Percentiles rank a stretch among this genome's conserved stretches.
These are phyloP conservation scores for Thumatha senex DNA, from an alignment of 2,888 invertebrate genomes.

Conservation along the genomic window DNA sequence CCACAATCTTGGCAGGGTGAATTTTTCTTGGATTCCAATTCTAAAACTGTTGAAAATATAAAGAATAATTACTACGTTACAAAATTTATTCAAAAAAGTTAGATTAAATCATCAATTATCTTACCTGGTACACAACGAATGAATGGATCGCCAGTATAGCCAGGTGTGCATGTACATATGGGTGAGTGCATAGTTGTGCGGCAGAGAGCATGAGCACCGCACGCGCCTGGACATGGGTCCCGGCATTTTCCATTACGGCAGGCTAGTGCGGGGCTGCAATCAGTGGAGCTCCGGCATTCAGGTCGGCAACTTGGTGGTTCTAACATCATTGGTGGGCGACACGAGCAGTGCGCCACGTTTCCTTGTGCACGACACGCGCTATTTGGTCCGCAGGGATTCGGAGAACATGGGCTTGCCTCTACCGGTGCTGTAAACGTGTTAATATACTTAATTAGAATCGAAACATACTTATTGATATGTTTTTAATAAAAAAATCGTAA, in stretches of 20 bases:
- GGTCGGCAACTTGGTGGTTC: conserved; percentile 90
- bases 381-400: conserved; percentile 89
- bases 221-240: conserved; percentile 90
- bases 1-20: conserved; percentile 88
- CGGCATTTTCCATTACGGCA: conserved; percentile 87
- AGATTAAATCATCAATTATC: neutral
- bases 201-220: conserved; percentile 89
- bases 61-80: conserved; percentile 1
- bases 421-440: conserved; percentile 45
- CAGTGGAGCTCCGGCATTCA: conserved; percentile 88
- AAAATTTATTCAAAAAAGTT: neutral
- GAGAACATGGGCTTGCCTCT: conserved; percentile 84
- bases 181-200: conserved; percentile 89
- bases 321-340: conserved; percentile 86
- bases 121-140: conserved; percentile 85
- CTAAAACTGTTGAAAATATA: conserved; percentile 46
- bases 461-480: neutral
- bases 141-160: conserved; percentile 90
- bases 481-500: conserved; percentile 4
- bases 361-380: conserved; percentile 87
- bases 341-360: conserved; percentile 87
- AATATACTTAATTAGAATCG: conserved; percentile 12
- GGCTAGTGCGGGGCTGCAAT: conserved; percentile 85
- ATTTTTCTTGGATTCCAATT: conserved; percentile 66
- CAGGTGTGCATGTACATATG: conserved; percentile 88